These are phyloP conservation scores for Oithona nana DNA, from an alignment of 2,888 invertebrate genomes.

Conservation along the genomic window DNA sequence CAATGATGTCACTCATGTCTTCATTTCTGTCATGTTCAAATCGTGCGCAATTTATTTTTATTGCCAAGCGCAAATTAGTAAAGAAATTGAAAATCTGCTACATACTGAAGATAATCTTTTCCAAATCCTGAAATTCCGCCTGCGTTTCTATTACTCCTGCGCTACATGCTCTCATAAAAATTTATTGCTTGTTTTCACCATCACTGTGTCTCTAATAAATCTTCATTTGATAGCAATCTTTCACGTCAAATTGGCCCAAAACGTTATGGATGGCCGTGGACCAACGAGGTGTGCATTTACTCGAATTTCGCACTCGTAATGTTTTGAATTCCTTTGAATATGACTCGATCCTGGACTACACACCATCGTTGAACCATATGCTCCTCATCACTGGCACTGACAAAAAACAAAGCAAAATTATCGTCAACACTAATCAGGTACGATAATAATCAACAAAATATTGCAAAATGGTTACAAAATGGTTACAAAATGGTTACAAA, in stretches of 20 bases:
- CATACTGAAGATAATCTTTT: no score
- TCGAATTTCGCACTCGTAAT: constrained; percentile 69
- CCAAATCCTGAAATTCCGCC: no score
- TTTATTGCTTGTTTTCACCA: no score
- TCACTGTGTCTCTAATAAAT: neutral
- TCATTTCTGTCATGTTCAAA: no score
- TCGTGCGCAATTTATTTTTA: no score
- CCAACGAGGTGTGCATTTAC: constrained; percentile 69
- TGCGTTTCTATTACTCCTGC: no score
- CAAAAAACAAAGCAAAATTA: constrained; percentile 76
- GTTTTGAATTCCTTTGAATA: constrained; percentile 81
- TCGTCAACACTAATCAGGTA: constrained; percentile 77
- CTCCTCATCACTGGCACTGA: constrained; percentile 65
- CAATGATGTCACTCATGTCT: no score
- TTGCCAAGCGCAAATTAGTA: no score
- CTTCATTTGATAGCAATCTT: constrained; percentile 51
- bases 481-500: no score
- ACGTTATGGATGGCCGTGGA: constrained; percentile 81
- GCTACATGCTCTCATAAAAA: no score
- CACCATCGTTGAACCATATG: constrained; percentile 72
- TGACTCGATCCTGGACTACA: constrained; percentile 67
- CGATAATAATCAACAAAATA: constrained; percentile 18
- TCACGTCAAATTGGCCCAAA: constrained; percentile 86
- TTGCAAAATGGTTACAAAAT: neutral
- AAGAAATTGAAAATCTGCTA: no score